phyloP scores from a whole-genome alignment of 1,140 invertebrate genomes.

The Ditylenchus dipsaci region DNA sequence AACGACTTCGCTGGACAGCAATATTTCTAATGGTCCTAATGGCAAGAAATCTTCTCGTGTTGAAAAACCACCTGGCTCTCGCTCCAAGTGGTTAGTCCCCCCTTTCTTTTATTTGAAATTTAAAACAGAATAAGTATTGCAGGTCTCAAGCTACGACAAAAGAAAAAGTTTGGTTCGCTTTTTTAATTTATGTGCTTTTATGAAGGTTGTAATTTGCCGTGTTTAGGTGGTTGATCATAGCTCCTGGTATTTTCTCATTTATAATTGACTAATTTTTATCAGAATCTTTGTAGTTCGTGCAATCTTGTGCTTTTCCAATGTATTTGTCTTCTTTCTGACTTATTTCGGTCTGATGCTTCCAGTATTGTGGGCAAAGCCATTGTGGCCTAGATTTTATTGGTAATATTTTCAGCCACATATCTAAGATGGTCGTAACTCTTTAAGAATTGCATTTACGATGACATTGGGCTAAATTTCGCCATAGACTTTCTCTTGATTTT shows the following conservation, averaged over 20 bases:
- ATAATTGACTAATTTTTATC: background rate
- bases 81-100: constrained; percentile 31
- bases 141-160: constrained; percentile 6
- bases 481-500: too few relatives aligned
- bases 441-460: too few relatives aligned
- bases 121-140: too few relatives aligned
- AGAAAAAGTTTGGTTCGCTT: constrained; percentile 7
- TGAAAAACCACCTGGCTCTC: constrained; percentile 35
- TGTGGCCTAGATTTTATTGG: background rate
- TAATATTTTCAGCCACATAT: too few relatives aligned
- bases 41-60: too few relatives aligned
- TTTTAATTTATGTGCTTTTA: too few relatives aligned
- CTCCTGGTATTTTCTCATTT: background rate
- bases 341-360: constrained; percentile 58
- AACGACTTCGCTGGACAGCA: background rate
- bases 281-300: constrained; percentile 26
- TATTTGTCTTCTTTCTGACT: constrained; percentile 51
- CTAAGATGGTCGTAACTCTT: constrained; percentile 24
- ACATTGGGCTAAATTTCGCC: too few relatives aligned
- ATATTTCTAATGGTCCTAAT: background rate
- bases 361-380: constrained; percentile 39
- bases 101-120: too few relatives aligned
- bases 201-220: too few relatives aligned
- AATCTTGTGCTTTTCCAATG: constrained; percentile 45
- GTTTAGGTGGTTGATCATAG: too few relatives aligned